Base-by-base conservation (phyloP, 2,113 vertebrate genomes). In the Pseudorectes ferrugineus region DNA sequence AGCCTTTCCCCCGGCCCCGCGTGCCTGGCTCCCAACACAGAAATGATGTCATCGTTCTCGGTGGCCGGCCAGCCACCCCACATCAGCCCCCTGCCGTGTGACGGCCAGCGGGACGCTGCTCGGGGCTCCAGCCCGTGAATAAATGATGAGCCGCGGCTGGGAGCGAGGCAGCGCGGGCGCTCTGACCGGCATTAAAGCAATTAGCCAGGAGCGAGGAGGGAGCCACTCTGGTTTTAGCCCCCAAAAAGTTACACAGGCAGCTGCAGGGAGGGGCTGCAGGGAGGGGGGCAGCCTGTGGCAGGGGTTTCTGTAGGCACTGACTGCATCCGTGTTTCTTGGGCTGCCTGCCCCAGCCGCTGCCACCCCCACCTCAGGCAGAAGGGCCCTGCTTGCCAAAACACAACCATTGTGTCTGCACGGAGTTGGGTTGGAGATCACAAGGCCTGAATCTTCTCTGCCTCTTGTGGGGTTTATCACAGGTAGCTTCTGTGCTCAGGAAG, bases 41-140 rank as follows among this genome's bases (percentile, higher is more conserved):
- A 83, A 96, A 89, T 97, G 96, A 98, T 98, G 98, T 98, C 98
- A 98, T 85, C 89, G 88, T 94, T 97, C 97, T 96, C 93, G 28
- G 38, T 97, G 94, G 95, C 95, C 81, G 52, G 79, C 89, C 95
- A 92, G 96, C 93, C 95, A 18, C 86, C 93, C 97, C 82, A 26
- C 95, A 96, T 96, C 96, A 96, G 92, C 95, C 89, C 87, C 98
- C 97, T 6, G 33, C 96, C 11, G 97, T 0, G 96, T 82, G 96
- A 96, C 26, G 87, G 90, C 94, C 97, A 79, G 97, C 93, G 25
- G 98, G 97, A 88, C 81, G 76, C 97, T 70, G 94, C 97, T 79
- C 76, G 94, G 95, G 96, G 83, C 82, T 92, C 57, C 79, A 82
- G 95, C 92, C 92, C 38, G 22, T 96, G 93, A 97, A 97, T 97